Evolutionary conservation across 2,888 invertebrate species (phyloP), one percentile per base, ranked within the genome.

Genomic region (Automeris io): DNA sequence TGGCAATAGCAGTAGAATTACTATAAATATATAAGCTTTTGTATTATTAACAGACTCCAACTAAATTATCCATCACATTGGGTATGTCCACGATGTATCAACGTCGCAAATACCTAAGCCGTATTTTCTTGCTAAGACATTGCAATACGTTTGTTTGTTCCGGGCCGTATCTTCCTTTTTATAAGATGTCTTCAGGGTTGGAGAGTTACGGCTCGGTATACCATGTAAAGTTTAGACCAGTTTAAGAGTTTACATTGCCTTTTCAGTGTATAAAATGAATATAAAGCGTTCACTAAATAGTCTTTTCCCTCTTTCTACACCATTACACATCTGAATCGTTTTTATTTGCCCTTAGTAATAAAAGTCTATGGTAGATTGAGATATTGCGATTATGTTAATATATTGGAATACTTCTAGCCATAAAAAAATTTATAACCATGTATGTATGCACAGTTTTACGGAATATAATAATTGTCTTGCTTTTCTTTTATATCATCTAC

Each of bases 81-180:
- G 33, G 35, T 13, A 40, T 36, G 16, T 40, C 33, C 37, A 33
- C 37, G 6, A 18, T 21, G 29, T 34, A 16, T 26, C 34, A 21
- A 39, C 34, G 26, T 34, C 33, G 13, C 13, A 22, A 34, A 34
- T 66, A 67, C 60, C 58, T 56, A 59, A 60, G 57, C 53, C 52
- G 64, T 71, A 70, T 70, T 66, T 65, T 67, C 62, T 57, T 63
- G 55, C 51, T 35, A 57, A 56, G 68, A 67, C 67, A 59, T 56
- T 62, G 77, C 76, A 75, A 71, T 76, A 75, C 68, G 64, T 73
- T 69, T 73, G 70, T 74, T 76, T 70, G 71, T 76, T 78, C 69
- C 72, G 67, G 62, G 60, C 62, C 64, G 76, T 71, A 70, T 69
- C 63, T 69, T 62, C 54, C 66, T 70, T 75, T 77, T 74, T 74